Base-by-base conservation (phyloP, 2,113 vertebrate species). In the Diphyllodes magnificus region DNA sequence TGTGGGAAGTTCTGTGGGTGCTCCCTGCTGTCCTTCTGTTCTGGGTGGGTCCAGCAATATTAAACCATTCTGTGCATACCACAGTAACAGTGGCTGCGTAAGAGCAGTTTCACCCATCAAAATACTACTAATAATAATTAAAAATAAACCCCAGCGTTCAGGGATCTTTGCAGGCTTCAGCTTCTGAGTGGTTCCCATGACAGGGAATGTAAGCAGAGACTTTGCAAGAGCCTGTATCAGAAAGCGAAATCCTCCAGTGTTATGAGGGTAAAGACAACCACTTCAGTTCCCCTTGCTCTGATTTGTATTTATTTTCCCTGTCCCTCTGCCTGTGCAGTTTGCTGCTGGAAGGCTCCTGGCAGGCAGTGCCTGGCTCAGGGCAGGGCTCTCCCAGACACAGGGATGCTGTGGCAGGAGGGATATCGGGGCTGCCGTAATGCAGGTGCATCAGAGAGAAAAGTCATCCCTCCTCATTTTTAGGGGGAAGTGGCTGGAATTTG, bases 391-490 rank as follows among this genome's bases (percentile, higher is more conserved):
- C 66, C 53, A 20, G 50, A 0, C 70, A 22, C 42, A 3, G 66
- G 0, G 16, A 2, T 42, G 88, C 66, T 45, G 59, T 17, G 39
- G 33, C 54, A 56, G 66, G 56, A 59, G 47, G 39, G 44, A 7
- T 49, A 5, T 11, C 0, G 0, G 78, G 82, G 89, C 57, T 73
- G 54, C 73, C 45, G 42, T 5, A 2, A 13, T 4, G 28, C 69
- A 76, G 71, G 2, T 37, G 42, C 61, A 54, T 5, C 8, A 12
- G 42, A 13, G 42, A 13, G 6, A 37, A 25, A 82, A 88, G 28
- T 8, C 50, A 37, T 13, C 11, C 24, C 40, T 30, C 6, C 35
- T 63, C 3, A 6, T 23, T 9, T 70, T 53, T 20, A 2, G 28
- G 66, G 39, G 31, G 3, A 10, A 40, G 11, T 31, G 35, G 16